phyloP scores from a whole-genome alignment of 2,888 invertebrate species.

The Epicampocera succincta region DNA sequence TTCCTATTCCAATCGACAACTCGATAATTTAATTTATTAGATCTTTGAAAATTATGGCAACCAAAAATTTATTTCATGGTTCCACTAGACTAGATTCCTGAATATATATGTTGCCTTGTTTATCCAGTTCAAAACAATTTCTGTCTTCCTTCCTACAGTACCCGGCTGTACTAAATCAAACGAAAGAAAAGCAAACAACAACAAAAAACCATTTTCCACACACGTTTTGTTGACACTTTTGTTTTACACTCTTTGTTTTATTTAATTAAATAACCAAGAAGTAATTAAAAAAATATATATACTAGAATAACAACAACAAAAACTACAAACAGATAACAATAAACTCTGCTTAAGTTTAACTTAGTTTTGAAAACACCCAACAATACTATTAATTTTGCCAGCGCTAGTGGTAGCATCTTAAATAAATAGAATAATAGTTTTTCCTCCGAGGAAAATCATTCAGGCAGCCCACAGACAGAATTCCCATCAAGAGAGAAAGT shows the following conservation, averaged over 20 bases:
- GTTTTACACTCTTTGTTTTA: constrained; percentile 38
- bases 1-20: too few species aligned
- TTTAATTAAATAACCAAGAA: constrained; percentile 59
- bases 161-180: constrained; percentile 8
- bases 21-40: too few species aligned
- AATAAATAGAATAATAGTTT: constrained; percentile 29
- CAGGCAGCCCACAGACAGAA: not conserved
- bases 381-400: constrained; percentile 52
- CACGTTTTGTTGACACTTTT: constrained; percentile 47
- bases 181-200: not conserved
- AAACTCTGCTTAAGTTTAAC: constrained; percentile 39
- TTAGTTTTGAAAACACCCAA: constrained; percentile 30
- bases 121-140: too few species aligned
- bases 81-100: too few species aligned
- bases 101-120: too few species aligned
- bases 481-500: too few species aligned
- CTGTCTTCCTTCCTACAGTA: too few species aligned
- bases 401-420: constrained; percentile 43
- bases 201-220: constrained; percentile 29
- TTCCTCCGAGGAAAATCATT: constrained; percentile 5
- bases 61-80: too few species aligned
- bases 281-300: constrained; percentile 52
- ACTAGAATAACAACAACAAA: constrained; percentile 3
- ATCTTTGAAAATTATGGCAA: too few species aligned
- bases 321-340: constrained; percentile 7